These are phyloP conservation scores for Suncus etruscus DNA, from an alignment of 2,113 vertebrate species.

Conservation along the genomic window DNA sequence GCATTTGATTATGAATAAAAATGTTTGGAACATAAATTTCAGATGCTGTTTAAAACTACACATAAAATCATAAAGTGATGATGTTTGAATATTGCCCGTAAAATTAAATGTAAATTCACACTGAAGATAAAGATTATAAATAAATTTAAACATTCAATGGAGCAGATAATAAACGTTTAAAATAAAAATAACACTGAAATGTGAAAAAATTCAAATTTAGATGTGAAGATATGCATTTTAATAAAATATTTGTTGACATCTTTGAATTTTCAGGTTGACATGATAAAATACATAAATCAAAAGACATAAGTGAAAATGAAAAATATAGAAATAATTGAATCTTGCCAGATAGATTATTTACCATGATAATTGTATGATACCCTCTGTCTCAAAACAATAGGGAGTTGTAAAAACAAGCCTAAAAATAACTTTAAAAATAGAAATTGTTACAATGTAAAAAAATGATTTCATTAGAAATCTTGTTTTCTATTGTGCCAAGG, in stretches of 20 bases:
- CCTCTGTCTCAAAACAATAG: not conserved
- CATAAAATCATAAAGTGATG: not conserved
- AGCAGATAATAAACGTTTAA: not conserved
- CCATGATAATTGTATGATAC: not conserved
- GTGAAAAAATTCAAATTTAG: not conserved
- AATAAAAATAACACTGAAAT: not conserved
- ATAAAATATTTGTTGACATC: not conserved
- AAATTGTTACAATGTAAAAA: not conserved
- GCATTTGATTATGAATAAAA: not conserved
- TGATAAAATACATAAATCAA: not conserved
- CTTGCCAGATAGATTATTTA: not conserved
- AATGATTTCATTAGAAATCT: not conserved
- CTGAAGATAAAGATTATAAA: not conserved
- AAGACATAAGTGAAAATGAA: not conserved
- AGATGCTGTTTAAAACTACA: conserved; percentile 1
- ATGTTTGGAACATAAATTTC: not conserved
- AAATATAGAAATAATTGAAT: not conserved
- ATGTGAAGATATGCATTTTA: not conserved
- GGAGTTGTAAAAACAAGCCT: not conserved
- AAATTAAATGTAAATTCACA: conserved; percentile 29
- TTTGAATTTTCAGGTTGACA: not conserved
- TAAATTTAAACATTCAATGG: conserved; percentile 6
- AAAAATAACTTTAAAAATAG: not conserved
- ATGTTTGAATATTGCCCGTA: not conserved
- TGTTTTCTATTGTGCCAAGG: not conserved